A percentile compares a stretch with the other conserved stretches of the same genome.
phyloP scores from a whole-genome alignment of 1,140 invertebrate species.

The Phenacoccus solenopsis region DNA sequence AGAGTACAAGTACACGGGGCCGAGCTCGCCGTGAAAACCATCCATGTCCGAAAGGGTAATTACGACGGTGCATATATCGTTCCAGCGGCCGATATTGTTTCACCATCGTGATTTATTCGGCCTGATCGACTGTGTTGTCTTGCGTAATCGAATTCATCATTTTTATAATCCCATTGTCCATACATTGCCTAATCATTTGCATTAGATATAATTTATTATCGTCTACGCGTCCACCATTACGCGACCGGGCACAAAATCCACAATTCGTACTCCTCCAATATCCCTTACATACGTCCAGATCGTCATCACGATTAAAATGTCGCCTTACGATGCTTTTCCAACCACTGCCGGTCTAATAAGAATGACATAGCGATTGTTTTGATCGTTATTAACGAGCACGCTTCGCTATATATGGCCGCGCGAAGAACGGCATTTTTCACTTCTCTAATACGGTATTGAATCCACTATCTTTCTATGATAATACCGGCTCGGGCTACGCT shows the following conservation, averaged over 20 bases:
- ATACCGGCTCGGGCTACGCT: not conserved
- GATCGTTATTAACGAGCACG: slow-evolving; percentile 15
- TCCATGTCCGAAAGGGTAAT: too few species aligned
- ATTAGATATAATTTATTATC: not conserved
- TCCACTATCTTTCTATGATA: not conserved
- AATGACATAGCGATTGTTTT: slow-evolving; percentile 10
- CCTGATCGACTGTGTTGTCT: not conserved
- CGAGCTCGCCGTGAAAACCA: too few species aligned
- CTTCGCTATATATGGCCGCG: slow-evolving; percentile 1
- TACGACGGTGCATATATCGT: too few species aligned
- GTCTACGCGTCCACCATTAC: not conserved
- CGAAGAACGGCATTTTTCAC: slow-evolving; percentile 10
- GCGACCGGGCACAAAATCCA: not conserved
- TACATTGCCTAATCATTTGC: not conserved
- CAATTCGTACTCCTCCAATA: not conserved
- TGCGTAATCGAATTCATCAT: not conserved
- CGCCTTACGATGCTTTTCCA: not conserved
- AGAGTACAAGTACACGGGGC: too few species aligned
- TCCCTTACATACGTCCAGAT: not conserved
- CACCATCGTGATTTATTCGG: too few species aligned
- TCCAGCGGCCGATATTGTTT: too few species aligned
- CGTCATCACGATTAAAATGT: not conserved
- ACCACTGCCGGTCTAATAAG: not conserved
- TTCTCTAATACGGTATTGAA: not conserved
- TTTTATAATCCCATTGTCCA: not conserved